A percentile compares a stretch with the other conserved stretches of the same genome.
phyloP scores from a whole-genome alignment of 2,113 vertebrate genomes.

The Sinocyclocheilus anshuiensis region DNA sequence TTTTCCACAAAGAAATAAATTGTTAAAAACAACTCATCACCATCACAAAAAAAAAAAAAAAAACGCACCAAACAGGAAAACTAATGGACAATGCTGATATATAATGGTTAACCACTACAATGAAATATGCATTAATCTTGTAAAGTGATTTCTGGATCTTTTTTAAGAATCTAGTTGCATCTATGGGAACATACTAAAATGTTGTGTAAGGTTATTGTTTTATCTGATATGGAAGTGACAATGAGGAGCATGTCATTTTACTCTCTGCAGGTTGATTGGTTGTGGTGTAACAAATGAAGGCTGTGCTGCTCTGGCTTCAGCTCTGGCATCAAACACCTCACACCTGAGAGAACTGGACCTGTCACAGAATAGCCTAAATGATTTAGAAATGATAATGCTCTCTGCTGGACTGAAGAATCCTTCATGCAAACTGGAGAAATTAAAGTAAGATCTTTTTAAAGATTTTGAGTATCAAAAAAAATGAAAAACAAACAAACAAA shows the following conservation, averaged over 20 bases:
- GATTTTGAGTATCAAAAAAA: background rate
- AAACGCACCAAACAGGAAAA: too few species aligned
- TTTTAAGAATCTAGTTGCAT: background rate
- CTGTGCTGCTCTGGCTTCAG: background rate
- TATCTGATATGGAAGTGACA: background rate
- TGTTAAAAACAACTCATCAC: too few species aligned
- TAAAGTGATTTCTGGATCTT: background rate
- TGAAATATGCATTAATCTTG: background rate
- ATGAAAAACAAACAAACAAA: background rate
- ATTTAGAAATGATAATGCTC: background rate
- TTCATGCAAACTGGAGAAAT: background rate
- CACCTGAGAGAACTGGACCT: conserved; percentile 5
- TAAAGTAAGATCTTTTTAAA: background rate
- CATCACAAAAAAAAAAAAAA: too few species aligned
- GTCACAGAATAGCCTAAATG: background rate
- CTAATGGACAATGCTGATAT: too few species aligned
- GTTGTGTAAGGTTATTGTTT: background rate
- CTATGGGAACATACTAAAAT: background rate
- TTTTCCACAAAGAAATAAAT: too few species aligned
- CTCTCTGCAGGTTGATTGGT: background rate
- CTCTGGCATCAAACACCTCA: background rate
- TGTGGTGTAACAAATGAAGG: conserved; percentile 5
- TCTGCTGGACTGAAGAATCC: background rate
- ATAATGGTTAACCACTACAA: background rate
- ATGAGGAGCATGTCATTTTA: background rate